Evolutionary conservation across 2,888 invertebrate species (phyloP), one percentile per base, ranked within the genome.

Genomic region (Leptinotarsa haldemani): DNA sequence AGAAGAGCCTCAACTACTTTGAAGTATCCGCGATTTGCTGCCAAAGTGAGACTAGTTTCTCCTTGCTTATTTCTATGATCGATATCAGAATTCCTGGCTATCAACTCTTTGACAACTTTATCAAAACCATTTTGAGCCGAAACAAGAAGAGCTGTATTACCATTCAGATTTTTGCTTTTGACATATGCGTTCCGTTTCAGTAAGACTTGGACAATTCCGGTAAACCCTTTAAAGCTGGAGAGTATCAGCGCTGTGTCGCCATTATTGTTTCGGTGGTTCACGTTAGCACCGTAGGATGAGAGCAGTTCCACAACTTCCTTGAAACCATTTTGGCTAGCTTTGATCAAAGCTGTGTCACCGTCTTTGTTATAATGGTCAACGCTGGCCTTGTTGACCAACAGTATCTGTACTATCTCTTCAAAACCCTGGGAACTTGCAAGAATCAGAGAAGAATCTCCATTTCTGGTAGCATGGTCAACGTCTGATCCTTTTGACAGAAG

Each of bases 291-390:
- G 13, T 69, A 18, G 3, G 69, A 52, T n/a, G 40, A 9, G 1
- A 69, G 47, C 7, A 50, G 7, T 15, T 63, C 48, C 20, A 69
- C 69, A 5, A 69, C 50, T 48, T 69, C 69, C 22, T 63, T 63
- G 63, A 69, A 69, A 9, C 69, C 63, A 47, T 69, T 61, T 4
- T 48, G 40, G 50, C 69, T 48, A 7, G 69, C 56, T 22, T 30
- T 47, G 15, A 48, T 63, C 9, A 69, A 13, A n/a, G 69, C 69
- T 2, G 69, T 69, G 25, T 69, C 63, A 9, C 61, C 63, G 2
- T 50, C 50, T n/a, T 63, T 61, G 48, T 69, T 22, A 7, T 2
- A 46, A 56, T 16, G 18, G 7, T 69, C 5, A 13, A 61, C 30
- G 7, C 61, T 58, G 46, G 46, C 47, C 15, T 69, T 69, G 30